A percentile compares a stretch with the other conserved stretches of the same genome.
These are phyloP conservation scores for Agrochola litura DNA, from an alignment of 2,888 invertebrate species.

Conservation along the genomic window DNA sequence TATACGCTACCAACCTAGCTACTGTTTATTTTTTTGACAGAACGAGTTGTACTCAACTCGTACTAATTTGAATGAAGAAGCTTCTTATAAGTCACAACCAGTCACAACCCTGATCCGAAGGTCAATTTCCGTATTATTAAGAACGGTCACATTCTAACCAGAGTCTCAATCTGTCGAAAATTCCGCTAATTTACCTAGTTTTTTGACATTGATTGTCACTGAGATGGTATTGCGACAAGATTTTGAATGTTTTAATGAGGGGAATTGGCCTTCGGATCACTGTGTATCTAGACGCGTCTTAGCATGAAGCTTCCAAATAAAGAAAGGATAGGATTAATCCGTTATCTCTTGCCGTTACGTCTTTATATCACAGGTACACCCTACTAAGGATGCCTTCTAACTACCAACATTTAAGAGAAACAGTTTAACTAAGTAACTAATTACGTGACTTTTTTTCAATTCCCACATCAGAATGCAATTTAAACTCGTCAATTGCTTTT, in stretches of 20 bases:
- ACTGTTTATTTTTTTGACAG: neutral
- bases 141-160: too few relatives aligned
- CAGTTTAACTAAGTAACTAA: slow-evolving; percentile 11
- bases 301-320: slow-evolving; percentile 5
- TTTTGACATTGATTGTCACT: too few relatives aligned
- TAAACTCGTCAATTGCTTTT: slow-evolving; percentile 27
- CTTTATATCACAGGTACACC: neutral
- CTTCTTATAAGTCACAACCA: neutral
- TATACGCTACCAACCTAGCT: too few relatives aligned
- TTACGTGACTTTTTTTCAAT: slow-evolving; percentile 15
- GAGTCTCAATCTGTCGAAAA: too few relatives aligned
- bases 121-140: too few relatives aligned
- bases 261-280: too few relatives aligned
- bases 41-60: neutral
- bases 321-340: neutral
- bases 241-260: too few relatives aligned
- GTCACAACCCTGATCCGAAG: neutral
- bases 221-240: too few relatives aligned
- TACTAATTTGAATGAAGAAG: neutral
- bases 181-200: too few relatives aligned
- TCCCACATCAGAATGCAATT: slow-evolving; percentile 15
- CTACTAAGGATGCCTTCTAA: neutral
- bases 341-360: neutral
- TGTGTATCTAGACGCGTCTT: too few relatives aligned
- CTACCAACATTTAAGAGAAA: neutral